These are phyloP conservation scores for Lathamus discolor DNA, from an alignment of 2,113 vertebrate genomes.

Conservation along the genomic window DNA sequence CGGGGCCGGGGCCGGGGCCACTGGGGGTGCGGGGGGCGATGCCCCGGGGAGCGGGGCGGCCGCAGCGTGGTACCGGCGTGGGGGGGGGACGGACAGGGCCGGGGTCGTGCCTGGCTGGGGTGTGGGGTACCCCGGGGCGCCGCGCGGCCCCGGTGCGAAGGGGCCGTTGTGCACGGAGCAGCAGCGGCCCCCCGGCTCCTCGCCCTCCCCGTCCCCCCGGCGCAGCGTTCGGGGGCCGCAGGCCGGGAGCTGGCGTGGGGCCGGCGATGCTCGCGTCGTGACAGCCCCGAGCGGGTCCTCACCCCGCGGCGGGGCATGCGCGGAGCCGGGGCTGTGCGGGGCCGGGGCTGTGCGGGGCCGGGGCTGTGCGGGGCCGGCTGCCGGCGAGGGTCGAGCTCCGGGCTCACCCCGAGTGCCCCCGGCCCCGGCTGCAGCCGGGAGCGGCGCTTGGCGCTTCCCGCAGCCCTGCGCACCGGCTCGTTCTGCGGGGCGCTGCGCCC, in stretches of 20 bases:
- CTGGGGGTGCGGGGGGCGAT: too few species aligned
- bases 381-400: not conserved
- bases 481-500: not conserved
- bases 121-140: not conserved
- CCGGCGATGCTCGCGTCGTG: not conserved
- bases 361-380: not conserved
- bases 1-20: too few species aligned
- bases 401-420: not conserved
- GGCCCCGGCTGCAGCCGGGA: not conserved
- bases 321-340: not conserved
- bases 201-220: not conserved
- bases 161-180: not conserved
- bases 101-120: too few species aligned
- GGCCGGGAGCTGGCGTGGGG: not conserved
- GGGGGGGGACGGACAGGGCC: too few species aligned
- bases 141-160: not conserved
- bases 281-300: not conserved
- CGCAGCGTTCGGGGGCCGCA: not conserved
- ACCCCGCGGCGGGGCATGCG: not conserved
- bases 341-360: not conserved
- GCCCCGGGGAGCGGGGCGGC: too few species aligned
- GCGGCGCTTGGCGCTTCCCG: not conserved
- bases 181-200: not conserved
- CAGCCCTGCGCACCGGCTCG: fast-evolving
- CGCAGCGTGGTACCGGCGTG: too few species aligned